Evolutionary conservation across 2,888 invertebrate species (phyloP), one percentile per base, ranked within the genome.

Genomic region (Cephus spinipes): DNA sequence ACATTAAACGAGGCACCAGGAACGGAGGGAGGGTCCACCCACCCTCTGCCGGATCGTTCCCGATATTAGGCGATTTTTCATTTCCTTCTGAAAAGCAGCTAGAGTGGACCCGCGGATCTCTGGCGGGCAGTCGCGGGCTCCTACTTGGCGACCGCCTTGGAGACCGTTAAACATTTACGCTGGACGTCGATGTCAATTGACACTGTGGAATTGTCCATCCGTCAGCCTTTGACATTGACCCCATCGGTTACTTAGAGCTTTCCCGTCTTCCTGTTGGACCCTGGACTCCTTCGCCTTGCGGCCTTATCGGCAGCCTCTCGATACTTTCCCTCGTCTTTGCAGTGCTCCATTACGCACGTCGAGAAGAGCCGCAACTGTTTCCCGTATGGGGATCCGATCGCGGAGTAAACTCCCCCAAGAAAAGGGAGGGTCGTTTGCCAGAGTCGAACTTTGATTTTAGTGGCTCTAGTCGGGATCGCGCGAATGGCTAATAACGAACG

Each of bases 401-500:
- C 68, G 79, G 74, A 74, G 80, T 71, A 78, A 79, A 81, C 76
- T 81, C 69, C 75, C 55, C 15, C 40, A 15, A 40, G 40, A 15
- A 15, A 6, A 69, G 73, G 73, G 74, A 69, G 76, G 81, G 73
- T 83, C 80, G 79, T 83, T 83, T 73, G 76, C 76, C 76, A 40
- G 73, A 36, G 73, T 74, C 78, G 79, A 83, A 84, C 83, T 86
- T 86, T 86, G 84, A 87, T 87, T 87, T 87, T 82, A 83, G 81
- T 81, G 85, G 84, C 86, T 85, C 85, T 81, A 81, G 81, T 78
- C 81, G 36, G 79, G 78, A 78, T 78, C 75, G 55, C 81, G 84
- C 85, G 86, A 89, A 89, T 87, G 83, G 88, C 87, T 90, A 90
- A 90, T 90, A 90, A 88, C 87, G 86, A 83, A 90, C 90, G 90